phyloP scores from a whole-genome alignment of 2,113 vertebrate species.

The Archocentrus centrarchus region DNA sequence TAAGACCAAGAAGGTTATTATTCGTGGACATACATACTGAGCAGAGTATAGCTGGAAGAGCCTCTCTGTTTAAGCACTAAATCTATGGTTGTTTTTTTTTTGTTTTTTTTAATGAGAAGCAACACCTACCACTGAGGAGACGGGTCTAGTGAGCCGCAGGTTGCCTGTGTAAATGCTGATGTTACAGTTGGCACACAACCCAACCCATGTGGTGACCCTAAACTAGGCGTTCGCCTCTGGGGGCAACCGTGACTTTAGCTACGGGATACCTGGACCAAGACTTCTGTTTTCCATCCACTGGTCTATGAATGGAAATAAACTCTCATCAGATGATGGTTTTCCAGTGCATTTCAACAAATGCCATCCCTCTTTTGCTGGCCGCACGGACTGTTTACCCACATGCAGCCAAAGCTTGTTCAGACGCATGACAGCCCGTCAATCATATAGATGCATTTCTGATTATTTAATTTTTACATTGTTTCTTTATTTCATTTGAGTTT shows the following conservation, averaged over 20 bases:
- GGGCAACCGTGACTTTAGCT: neutral
- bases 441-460: neutral
- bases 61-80: neutral
- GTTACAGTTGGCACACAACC: neutral
- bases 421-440: neutral
- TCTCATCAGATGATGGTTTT: too few relatives aligned
- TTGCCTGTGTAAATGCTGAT: neutral
- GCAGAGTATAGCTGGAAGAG: neutral
- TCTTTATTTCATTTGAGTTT: neutral
- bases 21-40: neutral
- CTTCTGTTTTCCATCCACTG: neutral
- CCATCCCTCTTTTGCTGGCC: too few relatives aligned
- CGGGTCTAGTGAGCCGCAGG: neutral
- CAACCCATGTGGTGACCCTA: too few relatives aligned
- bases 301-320: neutral
- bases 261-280: neutral
- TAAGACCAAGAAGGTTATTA: neutral
- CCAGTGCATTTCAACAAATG: too few relatives aligned
- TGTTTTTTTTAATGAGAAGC: neutral
- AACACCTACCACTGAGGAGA: neutral
- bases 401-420: too few relatives aligned
- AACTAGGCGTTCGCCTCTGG: too few relatives aligned
- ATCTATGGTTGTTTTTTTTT: too few relatives aligned
- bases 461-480: neutral
- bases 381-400: too few relatives aligned